Percentiles rank a stretch among this genome's conserved stretches.
Evolutionary conservation across 2,797 vertebrate genomes (phyloP).

Genomic region (Hyperoplus immaculatus): DNA sequence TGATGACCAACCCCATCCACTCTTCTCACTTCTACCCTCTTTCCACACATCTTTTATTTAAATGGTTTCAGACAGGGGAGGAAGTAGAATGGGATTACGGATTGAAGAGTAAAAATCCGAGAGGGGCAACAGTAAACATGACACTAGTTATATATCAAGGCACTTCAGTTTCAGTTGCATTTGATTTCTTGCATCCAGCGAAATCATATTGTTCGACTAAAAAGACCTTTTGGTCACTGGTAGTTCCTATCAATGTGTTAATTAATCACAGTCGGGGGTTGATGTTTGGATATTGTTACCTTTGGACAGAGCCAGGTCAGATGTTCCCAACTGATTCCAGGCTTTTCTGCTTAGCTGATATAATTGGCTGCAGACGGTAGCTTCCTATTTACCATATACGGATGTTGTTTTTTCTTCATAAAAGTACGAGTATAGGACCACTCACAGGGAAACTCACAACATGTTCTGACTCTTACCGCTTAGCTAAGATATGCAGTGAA

Average conservation of each 20-base stretch:
- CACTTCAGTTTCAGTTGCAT: not conserved
- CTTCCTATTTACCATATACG: not conserved
- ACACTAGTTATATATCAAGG: not conserved
- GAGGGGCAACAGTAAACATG: conserved; percentile 4
- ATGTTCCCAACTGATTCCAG: not conserved
- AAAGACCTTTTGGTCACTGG: not conserved
- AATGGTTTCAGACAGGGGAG: conserved; percentile 44
- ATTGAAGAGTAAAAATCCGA: conserved; percentile 17
- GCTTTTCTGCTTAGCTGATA: not conserved
- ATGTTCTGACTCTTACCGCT: not conserved
- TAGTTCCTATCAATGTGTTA: not conserved
- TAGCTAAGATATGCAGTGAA: conserved; percentile 1
- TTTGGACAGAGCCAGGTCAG: not conserved
- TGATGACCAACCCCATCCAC: conserved; percentile 67
- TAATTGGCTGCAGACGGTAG: not conserved
- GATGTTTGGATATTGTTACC: not conserved
- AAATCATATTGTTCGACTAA: not conserved
- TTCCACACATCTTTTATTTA: conserved; percentile 32
- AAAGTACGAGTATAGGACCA: not conserved
- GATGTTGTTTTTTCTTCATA: not conserved
- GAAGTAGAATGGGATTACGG: conserved; percentile 12
- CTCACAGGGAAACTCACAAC: not conserved
- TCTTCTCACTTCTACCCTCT: conserved; percentile 33
- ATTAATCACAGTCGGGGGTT: not conserved
- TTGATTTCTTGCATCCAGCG: not conserved